phyloP scores from a whole-genome alignment of 2,797 vertebrate genomes.

The Chromobotia macracanthus region DNA sequence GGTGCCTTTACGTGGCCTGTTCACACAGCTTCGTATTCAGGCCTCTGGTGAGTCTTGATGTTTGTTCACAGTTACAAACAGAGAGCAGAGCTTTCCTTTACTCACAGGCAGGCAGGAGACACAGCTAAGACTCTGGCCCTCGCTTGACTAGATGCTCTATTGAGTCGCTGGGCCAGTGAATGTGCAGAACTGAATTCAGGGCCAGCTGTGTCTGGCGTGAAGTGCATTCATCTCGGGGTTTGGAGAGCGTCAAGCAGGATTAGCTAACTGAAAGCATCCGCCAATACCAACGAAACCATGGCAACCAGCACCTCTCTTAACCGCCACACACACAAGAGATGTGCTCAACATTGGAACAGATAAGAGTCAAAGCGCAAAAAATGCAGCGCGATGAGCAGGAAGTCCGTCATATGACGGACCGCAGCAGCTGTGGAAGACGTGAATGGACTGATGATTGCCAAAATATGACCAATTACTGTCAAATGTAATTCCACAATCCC shows the following conservation, averaged over 20 bases:
- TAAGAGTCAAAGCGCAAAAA: slow-evolving; percentile 42
- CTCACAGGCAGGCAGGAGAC: background rate
- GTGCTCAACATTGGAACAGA: slow-evolving; percentile 38
- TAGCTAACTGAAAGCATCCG: slow-evolving; percentile 64
- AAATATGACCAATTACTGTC: slow-evolving; percentile 5
- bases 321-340: slow-evolving; percentile 23
- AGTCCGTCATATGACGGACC: background rate
- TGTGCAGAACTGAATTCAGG: slow-evolving; percentile 46
- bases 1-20: background rate
- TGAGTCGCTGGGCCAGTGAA: slow-evolving; percentile 37
- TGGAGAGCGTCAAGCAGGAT: slow-evolving; percentile 57
- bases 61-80: slow-evolving; percentile 13
- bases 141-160: slow-evolving; percentile 1
- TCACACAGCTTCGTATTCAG: background rate
- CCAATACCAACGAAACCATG: slow-evolving; percentile 58
- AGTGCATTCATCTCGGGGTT: slow-evolving; percentile 56
- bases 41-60: slow-evolving; percentile 15
- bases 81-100: background rate
- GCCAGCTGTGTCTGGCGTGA: slow-evolving; percentile 63
- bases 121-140: background rate
- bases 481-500: background rate
- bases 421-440: background rate
- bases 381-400: background rate
- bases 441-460: slow-evolving; percentile 5
- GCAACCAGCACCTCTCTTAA: slow-evolving; percentile 53